Base-by-base conservation (phyloP, 2,797 vertebrate genomes). In the Malurus leucopterus region DNA sequence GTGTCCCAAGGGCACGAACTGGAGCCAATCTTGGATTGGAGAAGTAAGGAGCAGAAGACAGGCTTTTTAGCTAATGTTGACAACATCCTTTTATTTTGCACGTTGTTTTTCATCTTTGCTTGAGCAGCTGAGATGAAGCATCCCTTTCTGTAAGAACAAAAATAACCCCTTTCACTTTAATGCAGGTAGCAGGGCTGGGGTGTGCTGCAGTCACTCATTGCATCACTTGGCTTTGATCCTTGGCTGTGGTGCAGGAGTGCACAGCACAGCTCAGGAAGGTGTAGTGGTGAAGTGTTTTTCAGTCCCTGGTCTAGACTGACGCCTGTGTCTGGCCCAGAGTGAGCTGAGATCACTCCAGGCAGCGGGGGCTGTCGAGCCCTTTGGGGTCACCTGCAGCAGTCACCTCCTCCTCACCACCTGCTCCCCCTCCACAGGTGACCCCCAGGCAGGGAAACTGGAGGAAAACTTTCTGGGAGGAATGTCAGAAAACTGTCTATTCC, bases 161-260 rank as follows among this genome's bases (percentile, higher is more conserved):
- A 86, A 50, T 64, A 84, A 84, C 90, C 41, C 5, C 38, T 65
- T 90, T 76, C 7, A 2, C 75, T 86, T 92, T 34, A 58, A 36
- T 80, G 84, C 81, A 44, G 63, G 72, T 77, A 50, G 44, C 69
- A 15, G 58, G 59, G 44, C 67, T 83, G 84, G 78, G 69, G 49
- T 75, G 58, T 72, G 72, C 84, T 87, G 73, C 63, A 72, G 84
- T 79, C 51, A 2, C 67, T 84, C 59, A 40, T 5, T 80, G 69
- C 64, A 12, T 87, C 6, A 11, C 73, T 94, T 95, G 84, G 84
- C 94, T 94, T 92, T 92, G 82, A 89, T 92, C 70, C 86, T 69
- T 51, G 38, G 65, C 21, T 90, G 86, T 71, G 76, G 86, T 43
- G 44, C n/a, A 50, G 70, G 51, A 92, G 72, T 19, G 65, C 49